Evolutionary conservation across 2,888 invertebrate species (phyloP), one percentile per base, ranked within the genome.

Genomic region (Nymphalis c-album): DNA sequence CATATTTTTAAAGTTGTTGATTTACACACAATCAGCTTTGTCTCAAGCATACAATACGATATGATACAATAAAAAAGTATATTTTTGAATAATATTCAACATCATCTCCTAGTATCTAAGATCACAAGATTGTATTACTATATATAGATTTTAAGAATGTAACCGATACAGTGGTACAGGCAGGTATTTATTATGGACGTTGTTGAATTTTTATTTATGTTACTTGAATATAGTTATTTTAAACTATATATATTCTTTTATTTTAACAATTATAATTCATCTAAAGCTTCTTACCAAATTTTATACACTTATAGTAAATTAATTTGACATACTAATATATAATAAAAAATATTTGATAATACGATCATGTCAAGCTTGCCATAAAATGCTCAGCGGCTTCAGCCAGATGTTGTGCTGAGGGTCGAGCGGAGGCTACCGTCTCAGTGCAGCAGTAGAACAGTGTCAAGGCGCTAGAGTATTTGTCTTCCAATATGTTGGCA

Each of bases 361-460:
- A 40, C 13, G 3, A 7, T 57, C 40, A 57, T 18, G 35, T 57
- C 40, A 40, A 57, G 6, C 3, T 20, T 10, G 57, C n/a, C 18
- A 35, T 40, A 10, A 59, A 85, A 90, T 88, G 47, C 90, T 58
- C n/a, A 0, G 69, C 69, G 0, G 60, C 62, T 1, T 48, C 47
- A 7, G 62, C 67, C 7, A 69, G 51, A 61, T 93, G 93, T 59
- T 83, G 85, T 0, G 96, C 95, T 2, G 92, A 81, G 0, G 96
- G 96, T 26, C 97, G 86, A 71, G 90, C 84, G 22, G 87, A 84
- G 6, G 94, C 92, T 72, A 91, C 83, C 13, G 87, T 80, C 79
- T 95, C 94, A 0, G 97, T 97, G 80, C 96, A 96, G 73, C 93
- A 92, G 82, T 93, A 94, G 87, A 96, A 96, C 70, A 97, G 75